Conservation (phyloP, 2,888 invertebrate species). For the Tethea ocularis region DNA sequence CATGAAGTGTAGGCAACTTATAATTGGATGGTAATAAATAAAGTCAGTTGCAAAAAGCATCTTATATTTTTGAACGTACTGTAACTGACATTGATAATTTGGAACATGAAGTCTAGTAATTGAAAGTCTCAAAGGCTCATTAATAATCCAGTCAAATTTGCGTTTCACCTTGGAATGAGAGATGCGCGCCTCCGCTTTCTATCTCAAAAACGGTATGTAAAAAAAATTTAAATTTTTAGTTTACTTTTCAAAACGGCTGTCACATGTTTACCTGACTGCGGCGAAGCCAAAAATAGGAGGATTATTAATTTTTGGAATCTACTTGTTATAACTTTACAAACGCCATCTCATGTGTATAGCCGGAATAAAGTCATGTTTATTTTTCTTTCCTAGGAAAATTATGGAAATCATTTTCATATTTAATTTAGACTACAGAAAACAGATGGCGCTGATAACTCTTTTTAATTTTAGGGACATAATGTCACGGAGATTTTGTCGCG, state of each 20-base stretch:
- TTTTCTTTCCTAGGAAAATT: not conserved
- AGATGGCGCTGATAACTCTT: conserved; percentile 1
- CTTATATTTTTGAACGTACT: not conserved
- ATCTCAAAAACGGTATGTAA: no score
- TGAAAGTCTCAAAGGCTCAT: not conserved
- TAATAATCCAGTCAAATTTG: no score
- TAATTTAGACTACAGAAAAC: not conserved
- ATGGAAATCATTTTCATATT: not conserved
- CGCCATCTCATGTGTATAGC: not conserved
- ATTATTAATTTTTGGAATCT: no score
- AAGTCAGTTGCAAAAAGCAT: not conserved
- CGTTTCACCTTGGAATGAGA: no score
- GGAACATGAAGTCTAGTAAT: not conserved
- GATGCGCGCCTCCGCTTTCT: no score
- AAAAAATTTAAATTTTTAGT: no score
- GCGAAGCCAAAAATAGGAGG: no score
- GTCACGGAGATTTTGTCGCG: no score
- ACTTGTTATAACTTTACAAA: not conserved
- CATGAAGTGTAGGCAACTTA: not conserved
- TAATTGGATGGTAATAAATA: conserved; percentile 5
- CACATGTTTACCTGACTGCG: no score
- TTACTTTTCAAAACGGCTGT: no score
- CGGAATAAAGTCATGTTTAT: not conserved
- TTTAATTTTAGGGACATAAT: no score
- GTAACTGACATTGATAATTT: not conserved